Evolutionary conservation across 1,140 invertebrate genomes (phyloP).

Genomic region (Hirudo medicinalis): DNA sequence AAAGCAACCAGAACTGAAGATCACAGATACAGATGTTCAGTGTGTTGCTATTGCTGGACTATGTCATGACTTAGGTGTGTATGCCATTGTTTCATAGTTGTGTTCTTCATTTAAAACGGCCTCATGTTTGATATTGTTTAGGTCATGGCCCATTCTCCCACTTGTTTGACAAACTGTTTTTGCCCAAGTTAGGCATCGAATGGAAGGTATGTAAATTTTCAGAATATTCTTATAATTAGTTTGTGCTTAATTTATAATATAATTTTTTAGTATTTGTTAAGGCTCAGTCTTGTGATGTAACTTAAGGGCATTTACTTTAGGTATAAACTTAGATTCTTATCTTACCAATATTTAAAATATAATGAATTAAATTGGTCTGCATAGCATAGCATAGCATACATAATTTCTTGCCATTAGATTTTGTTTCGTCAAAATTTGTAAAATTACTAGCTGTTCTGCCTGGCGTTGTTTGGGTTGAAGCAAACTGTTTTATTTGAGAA

Average conservation of each 20-base stretch:
- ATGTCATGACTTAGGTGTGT: slow-evolving; percentile 52
- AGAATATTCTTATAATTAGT: neutral
- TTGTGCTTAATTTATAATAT: neutral
- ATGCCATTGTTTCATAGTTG: neutral
- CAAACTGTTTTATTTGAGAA: too few relatives aligned
- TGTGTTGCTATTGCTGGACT: slow-evolving; percentile 53
- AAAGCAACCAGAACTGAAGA: slow-evolving; percentile 42
- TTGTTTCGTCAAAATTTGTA: too few relatives aligned
- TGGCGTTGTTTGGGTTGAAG: too few relatives aligned
- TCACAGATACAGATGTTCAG: slow-evolving; percentile 41
- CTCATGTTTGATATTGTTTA: neutral
- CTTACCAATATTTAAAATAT: too few relatives aligned
- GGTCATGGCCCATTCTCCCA: slow-evolving; percentile 55
- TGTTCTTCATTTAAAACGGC: too few relatives aligned
- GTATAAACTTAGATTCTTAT: neutral
- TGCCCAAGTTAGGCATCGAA: slow-evolving; percentile 19
- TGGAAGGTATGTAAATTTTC: slow-evolving; percentile 34
- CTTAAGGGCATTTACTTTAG: neutral
- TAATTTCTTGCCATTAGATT: too few relatives aligned
- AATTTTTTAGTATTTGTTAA: neutral
- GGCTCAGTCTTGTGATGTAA: neutral
- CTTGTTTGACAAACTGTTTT: slow-evolving; percentile 43
- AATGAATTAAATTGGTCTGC: too few relatives aligned
- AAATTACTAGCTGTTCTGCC: too few relatives aligned
- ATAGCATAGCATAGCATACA: too few relatives aligned